Conservation (phyloP, 2,113 vertebrate genomes). For the Formicarius rufipectus region DNA sequence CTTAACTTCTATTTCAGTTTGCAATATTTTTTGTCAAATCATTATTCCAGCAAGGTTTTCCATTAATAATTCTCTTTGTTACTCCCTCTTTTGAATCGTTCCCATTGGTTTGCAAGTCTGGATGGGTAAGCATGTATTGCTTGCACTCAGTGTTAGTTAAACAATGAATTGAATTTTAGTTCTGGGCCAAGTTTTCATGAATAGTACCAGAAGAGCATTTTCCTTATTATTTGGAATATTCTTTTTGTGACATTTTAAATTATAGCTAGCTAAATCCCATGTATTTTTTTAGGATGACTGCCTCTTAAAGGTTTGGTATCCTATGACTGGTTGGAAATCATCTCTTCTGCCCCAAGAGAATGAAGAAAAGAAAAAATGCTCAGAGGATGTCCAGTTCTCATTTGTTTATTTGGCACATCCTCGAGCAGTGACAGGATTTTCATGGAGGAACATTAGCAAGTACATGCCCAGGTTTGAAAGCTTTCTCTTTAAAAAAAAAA, state of each 20-base stretch:
- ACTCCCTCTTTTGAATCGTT: not conserved
- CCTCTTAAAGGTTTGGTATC: constrained; percentile 97
- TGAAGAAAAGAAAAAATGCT: constrained; percentile 80
- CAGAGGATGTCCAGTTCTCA: constrained; percentile 82
- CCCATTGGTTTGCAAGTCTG: not conserved
- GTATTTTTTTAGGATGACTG: constrained; percentile 89
- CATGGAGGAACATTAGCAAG: constrained; percentile 98
- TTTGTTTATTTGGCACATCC: constrained; percentile 98
- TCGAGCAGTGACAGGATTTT: constrained; percentile 91
- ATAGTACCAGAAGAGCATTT: not conserved
- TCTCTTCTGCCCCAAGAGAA: constrained; percentile 89
- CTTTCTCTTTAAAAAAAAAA: not conserved
- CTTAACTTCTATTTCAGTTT: not conserved
- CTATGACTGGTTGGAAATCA: constrained; percentile 93
- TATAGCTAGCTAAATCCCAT: not conserved
- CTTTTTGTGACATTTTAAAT: not conserved
- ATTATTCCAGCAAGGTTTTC: not conserved
- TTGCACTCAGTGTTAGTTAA: not conserved
- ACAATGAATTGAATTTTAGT: not conserved
- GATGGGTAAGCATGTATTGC: not conserved
- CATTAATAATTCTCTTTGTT: not conserved
- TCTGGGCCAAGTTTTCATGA: not conserved
- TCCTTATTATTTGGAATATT: not conserved
- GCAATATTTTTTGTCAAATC: not conserved
- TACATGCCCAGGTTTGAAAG: constrained; percentile 88